Conservation (phyloP, 2,888 invertebrate species). For the Ephialtes manifestator region DNA sequence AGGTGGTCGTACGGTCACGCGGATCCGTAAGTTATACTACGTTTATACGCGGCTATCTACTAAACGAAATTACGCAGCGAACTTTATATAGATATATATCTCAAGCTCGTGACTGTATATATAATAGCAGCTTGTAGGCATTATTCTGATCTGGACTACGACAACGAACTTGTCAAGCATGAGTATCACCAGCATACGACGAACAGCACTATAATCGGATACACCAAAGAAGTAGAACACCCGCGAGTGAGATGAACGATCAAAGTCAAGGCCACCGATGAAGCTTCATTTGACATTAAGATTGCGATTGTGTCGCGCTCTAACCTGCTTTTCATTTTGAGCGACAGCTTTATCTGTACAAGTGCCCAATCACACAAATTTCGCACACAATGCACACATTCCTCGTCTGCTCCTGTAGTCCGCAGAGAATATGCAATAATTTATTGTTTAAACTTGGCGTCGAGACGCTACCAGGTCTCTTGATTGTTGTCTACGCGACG, state of each 20-base stretch:
- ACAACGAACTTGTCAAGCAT: constrained; percentile 1
- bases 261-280: constrained; percentile 44
- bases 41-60: constrained; percentile 30
- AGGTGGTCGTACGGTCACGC: constrained; percentile 27
- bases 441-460: no score
- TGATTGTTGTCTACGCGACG: neutral
- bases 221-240: constrained; percentile 22
- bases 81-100: constrained; percentile 2
- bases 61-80: constrained; percentile 36
- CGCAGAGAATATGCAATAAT: neutral
- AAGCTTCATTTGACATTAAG: constrained; percentile 28
- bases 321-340: constrained; percentile 15
- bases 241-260: constrained; percentile 31
- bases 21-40: constrained; percentile 36
- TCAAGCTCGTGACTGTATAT: neutral
- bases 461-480: no score
- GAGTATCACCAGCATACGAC: neutral
- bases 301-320: constrained; percentile 5
- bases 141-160: neutral
- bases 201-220: neutral
- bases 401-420: neutral
- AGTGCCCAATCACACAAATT: neutral
- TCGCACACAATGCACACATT: neutral
- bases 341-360: neutral
- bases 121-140: neutral